Evolutionary conservation across 2,797 vertebrate genomes (phyloP).

Genomic region (Propithecus deckenii): DNA sequence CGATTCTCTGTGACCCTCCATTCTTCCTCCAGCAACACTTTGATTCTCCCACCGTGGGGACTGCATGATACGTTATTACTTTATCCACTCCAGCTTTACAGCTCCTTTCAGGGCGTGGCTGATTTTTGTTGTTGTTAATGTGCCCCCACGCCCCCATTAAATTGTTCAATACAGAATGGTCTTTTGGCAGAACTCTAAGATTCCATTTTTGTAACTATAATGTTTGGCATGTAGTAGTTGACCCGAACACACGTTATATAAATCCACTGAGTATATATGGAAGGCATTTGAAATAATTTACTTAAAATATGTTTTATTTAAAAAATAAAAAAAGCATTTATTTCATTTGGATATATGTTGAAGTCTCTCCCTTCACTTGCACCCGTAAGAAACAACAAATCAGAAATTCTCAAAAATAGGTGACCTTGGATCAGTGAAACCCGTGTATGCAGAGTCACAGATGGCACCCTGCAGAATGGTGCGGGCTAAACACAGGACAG

Average conservation of each 20-base stretch:
- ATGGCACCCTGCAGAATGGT: rapidly evolving
- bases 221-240: neutral
- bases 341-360: neutral
- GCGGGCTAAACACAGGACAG: rapidly evolving
- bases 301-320: neutral
- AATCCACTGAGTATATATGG: neutral
- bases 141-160: neutral
- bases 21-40: neutral
- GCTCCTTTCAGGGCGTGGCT: neutral
- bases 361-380: neutral
- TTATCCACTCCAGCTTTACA: neutral
- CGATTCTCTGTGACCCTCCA: rapidly evolving
- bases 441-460: rapidly evolving
- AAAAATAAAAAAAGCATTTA: neutral
- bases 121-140: neutral
- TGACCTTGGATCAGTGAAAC: rapidly evolving
- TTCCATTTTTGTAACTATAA: neutral
- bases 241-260: neutral
- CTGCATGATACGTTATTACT: rapidly evolving
- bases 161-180: neutral
- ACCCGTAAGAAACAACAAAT: neutral
- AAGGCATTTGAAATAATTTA: neutral
- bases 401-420: neutral
- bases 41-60: too few species aligned
- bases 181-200: neutral